phyloP scores from a whole-genome alignment of 2,797 vertebrate species.

The Sciaenops ocellatus region DNA sequence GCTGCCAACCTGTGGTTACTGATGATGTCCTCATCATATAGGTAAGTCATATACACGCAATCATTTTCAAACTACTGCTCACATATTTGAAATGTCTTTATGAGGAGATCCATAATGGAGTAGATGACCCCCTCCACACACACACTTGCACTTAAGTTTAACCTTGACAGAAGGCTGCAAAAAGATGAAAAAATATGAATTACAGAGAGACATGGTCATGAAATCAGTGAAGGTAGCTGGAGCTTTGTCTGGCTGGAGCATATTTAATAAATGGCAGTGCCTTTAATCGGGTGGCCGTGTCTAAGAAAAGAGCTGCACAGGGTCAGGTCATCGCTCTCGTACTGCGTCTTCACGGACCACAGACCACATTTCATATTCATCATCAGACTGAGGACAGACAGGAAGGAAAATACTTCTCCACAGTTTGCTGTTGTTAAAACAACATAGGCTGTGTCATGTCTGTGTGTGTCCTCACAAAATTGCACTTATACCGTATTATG shows the following conservation, averaged over 20 bases:
- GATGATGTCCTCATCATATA: constrained; percentile 48
- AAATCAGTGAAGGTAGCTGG: constrained; percentile 61
- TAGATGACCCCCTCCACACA: constrained; percentile 46
- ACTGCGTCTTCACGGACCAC: constrained; percentile 15
- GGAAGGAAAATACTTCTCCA: constrained; percentile 13
- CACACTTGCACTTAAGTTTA: constrained; percentile 24
- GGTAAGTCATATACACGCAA: constrained; percentile 73
- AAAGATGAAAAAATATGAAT: constrained; percentile 12
- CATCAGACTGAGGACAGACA: constrained; percentile 11
- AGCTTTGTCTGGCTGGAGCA: constrained; percentile 48
- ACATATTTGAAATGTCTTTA: constrained; percentile 43
- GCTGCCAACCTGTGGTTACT: constrained; percentile 17
- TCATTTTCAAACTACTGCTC: constrained; percentile 31
- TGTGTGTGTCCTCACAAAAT: background rate
- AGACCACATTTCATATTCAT: constrained; percentile 60
- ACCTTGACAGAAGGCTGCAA: constrained; percentile 49
- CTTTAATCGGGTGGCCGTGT: constrained; percentile 41
- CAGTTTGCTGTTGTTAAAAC: constrained; percentile 2
- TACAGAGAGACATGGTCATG: constrained; percentile 33
- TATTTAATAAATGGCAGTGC: constrained; percentile 61
- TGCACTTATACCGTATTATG: background rate
- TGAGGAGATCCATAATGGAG: constrained; percentile 54
- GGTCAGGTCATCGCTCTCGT: constrained; percentile 48
- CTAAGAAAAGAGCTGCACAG: constrained; percentile 45
- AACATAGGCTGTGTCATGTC: constrained; percentile 6